Percentiles rank a stretch among this genome's conserved stretches.
Conservation (phyloP, 2,888 invertebrate genomes). For the Hoplodrina ambigua region DNA sequence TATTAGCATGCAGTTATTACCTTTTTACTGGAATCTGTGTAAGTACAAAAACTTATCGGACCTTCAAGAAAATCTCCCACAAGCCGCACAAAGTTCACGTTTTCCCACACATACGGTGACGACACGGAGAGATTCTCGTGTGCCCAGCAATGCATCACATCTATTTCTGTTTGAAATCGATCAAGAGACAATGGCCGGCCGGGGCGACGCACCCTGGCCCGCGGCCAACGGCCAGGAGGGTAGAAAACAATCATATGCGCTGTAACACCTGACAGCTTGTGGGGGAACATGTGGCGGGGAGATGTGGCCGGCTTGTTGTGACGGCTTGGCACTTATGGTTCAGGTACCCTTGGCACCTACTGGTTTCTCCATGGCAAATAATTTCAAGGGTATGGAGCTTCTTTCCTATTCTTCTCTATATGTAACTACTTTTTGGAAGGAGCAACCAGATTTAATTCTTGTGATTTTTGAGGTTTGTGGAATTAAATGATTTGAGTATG, state of each 20-base stretch:
- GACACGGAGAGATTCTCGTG: constrained; percentile 42
- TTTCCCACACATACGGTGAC: constrained; percentile 24
- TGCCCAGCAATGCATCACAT: constrained; percentile 55
- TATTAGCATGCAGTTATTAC: background rate
- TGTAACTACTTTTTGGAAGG: no score
- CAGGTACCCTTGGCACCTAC: no score
- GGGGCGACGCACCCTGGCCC: constrained; percentile 73
- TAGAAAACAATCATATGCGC: constrained; percentile 51
- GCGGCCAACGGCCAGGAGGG: constrained; percentile 69
- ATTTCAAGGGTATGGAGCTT: no score
- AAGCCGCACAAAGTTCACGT: constrained; percentile 15
- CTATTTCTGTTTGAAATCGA: constrained; percentile 68
- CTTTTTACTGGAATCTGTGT: background rate
- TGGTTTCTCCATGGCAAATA: no score
- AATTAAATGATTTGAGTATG: no score
- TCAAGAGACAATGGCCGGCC: constrained; percentile 70
- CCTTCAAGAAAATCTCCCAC: background rate
- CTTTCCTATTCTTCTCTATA: no score
- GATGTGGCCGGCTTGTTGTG: constrained; percentile 6
- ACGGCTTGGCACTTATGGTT: no score
- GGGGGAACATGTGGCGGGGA: constrained; percentile 22
- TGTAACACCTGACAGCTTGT: constrained; percentile 33
- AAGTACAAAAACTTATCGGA: background rate
- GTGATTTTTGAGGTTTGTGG: no score
- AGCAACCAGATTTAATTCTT: no score